A percentile compares a stretch with the other conserved stretches of the same genome.
These are phyloP conservation scores for Crotalus viridis DNA, from an alignment of 2,113 vertebrate genomes.

Conservation along the genomic window DNA sequence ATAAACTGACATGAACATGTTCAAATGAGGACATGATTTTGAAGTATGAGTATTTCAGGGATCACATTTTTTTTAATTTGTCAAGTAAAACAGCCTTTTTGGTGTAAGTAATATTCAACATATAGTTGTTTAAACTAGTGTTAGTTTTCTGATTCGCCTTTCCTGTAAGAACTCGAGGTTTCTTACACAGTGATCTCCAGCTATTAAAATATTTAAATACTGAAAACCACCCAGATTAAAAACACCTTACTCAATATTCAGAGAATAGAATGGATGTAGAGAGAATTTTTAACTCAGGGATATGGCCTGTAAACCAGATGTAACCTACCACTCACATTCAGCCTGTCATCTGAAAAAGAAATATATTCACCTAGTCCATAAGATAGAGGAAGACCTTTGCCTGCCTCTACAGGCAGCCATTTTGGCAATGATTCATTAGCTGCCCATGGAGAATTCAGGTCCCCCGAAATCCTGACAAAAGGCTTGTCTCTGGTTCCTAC, in stretches of 20 bases:
- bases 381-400: neutral
- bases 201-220: neutral
- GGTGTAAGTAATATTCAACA: neutral
- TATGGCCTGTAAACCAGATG: neutral
- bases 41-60: neutral
- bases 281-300: neutral
- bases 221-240: neutral
- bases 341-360: neutral
- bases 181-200: neutral
- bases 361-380: neutral
- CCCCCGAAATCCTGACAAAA: neutral
- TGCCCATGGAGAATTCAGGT: neutral
- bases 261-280: neutral
- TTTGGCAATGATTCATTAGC: neutral
- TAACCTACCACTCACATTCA: neutral
- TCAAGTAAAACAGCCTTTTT: neutral
- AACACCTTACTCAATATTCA: neutral
- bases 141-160: neutral
- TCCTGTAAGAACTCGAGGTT: neutral
- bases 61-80: constrained; percentile 15
- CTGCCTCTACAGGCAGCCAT: neutral
- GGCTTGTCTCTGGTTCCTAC: neutral
- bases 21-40: neutral
- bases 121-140: neutral
- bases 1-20: neutral